These are phyloP conservation scores for Leucopternis melanops DNA, from an alignment of 2,113 vertebrate species.

Conservation along the genomic window DNA sequence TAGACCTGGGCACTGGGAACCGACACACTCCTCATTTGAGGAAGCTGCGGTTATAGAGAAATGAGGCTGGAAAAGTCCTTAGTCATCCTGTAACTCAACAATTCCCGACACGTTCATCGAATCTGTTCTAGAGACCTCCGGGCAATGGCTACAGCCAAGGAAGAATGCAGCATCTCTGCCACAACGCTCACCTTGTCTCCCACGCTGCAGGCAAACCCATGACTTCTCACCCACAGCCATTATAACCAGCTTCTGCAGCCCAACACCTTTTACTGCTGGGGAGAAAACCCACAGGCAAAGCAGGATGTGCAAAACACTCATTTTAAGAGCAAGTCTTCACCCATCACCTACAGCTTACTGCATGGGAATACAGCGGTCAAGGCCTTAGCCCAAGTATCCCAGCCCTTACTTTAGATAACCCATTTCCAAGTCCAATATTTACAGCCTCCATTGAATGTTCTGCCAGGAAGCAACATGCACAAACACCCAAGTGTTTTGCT, in stretches of 20 bases:
- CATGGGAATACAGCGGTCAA: background rate
- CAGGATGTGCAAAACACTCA: background rate
- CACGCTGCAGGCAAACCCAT: background rate
- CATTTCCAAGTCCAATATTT: background rate
- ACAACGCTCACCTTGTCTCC: background rate
- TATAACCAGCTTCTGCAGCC: background rate
- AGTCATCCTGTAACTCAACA: background rate
- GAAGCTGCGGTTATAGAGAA: slow-evolving; percentile 30
- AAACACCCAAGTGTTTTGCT: fast-evolving
- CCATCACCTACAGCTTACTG: background rate
- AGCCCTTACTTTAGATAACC: background rate
- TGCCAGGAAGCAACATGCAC: background rate
- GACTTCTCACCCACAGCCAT: background rate
- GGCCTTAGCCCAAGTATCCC: background rate
- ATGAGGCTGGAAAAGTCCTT: background rate
- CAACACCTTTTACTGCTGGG: background rate
- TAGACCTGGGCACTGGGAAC: background rate
- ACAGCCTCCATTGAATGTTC: background rate
- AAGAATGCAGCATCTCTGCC: background rate
- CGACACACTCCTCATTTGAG: background rate
- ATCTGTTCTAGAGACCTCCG: background rate
- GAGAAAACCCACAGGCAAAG: background rate
- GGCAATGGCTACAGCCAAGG: background rate
- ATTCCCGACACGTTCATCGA: fast-evolving
- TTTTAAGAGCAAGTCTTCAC: background rate